These are phyloP conservation scores for Eudyptes chrysolophus DNA, from an alignment of 2,113 vertebrate species.

Conservation along the genomic window DNA sequence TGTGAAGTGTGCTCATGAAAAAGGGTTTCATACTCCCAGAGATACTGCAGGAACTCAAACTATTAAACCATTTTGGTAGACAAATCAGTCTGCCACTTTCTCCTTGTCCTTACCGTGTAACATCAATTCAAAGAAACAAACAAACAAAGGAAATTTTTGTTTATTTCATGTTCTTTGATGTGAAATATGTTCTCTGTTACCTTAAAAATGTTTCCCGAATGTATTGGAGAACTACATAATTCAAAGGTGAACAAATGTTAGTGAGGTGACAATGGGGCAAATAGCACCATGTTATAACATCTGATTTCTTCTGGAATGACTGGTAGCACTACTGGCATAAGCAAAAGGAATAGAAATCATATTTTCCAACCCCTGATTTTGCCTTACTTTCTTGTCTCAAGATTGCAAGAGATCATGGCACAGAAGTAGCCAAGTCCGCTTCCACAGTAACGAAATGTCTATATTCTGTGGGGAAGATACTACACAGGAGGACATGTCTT, in stretches of 20 bases:
- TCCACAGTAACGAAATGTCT: not conserved
- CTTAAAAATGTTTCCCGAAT: not conserved
- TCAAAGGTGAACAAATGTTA: not conserved
- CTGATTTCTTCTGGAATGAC: not conserved
- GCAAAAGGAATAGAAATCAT: not conserved
- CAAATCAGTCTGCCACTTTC: not conserved
- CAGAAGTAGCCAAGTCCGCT: not conserved
- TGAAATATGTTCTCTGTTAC: not conserved
- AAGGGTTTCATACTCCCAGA: not conserved
- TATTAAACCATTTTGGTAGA: not conserved
- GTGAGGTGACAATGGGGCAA: not conserved
- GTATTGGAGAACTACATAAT: not conserved
- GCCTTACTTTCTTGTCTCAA: not conserved
- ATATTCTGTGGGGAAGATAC: not conserved
- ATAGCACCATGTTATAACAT: not conserved
- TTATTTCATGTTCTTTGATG: not conserved
- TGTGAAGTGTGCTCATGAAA: not conserved
- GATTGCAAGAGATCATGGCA: not conserved
- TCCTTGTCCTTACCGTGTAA: not conserved
- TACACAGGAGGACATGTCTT: not conserved
- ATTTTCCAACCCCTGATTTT: not conserved
- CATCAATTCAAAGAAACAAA: not conserved
- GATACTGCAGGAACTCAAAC: not conserved
- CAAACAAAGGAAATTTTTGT: not conserved
- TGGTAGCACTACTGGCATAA: not conserved